Evolutionary conservation across 2,888 invertebrate genomes (phyloP).

Genomic region (Pegoplata infirma): DNA sequence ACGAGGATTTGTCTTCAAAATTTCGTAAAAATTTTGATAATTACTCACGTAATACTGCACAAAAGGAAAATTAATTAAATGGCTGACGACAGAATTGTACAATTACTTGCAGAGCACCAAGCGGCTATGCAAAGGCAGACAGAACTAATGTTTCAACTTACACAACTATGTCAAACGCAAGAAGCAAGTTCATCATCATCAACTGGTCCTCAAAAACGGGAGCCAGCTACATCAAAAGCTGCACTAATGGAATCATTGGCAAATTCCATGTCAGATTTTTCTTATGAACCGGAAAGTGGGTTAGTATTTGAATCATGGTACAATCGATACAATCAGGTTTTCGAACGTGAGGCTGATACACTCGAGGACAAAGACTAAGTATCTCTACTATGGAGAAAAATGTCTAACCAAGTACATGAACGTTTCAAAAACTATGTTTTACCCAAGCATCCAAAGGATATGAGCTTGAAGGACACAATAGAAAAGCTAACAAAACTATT

Average conservation of each 20-base stretch:
- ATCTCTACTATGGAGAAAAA: constrained; percentile 9
- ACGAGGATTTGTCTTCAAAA: constrained; percentile 1
- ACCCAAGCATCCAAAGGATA: not conserved
- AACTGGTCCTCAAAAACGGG: not conserved
- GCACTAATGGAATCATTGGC: constrained; percentile 21
- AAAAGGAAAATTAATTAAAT: not conserved
- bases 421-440: constrained; percentile 7
- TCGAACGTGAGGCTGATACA: constrained; percentile 6
- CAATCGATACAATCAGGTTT: not conserved
- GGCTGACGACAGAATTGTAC: constrained; percentile 8
- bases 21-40: not conserved
- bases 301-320: not conserved
- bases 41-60: not conserved
- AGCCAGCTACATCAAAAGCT: constrained; percentile 1
- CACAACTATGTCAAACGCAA: not conserved
- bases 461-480: not conserved
- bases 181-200: not conserved
- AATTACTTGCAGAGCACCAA: constrained; percentile 13
- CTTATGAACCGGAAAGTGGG: not conserved
- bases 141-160: not conserved
- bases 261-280: constrained; percentile 7
- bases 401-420: constrained; percentile 19
- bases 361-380: not conserved
- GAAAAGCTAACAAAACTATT: constrained; percentile 10
- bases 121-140: constrained; percentile 2